phyloP scores from a whole-genome alignment of 2,888 invertebrate genomes.

The Apamea sordens region DNA sequence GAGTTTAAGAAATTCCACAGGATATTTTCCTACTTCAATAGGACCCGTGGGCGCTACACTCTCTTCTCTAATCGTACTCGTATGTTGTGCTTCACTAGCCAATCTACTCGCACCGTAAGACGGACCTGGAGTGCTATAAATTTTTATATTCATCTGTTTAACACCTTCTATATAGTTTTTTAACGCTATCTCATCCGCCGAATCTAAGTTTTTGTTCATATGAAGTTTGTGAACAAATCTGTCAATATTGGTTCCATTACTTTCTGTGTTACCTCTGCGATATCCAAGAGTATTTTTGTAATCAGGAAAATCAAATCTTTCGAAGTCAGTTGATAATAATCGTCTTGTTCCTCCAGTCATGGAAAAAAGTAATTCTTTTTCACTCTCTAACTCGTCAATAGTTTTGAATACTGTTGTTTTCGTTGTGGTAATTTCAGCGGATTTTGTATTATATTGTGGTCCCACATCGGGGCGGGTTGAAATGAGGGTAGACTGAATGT shows the following conservation, averaged over 20 bases:
- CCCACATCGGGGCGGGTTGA: conserved; percentile 8
- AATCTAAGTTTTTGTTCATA: not conserved
- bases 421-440: not conserved
- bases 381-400: not conserved
- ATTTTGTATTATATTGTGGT: not conserved
- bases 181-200: not conserved
- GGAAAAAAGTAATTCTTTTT: not conserved
- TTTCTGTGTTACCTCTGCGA: not conserved
- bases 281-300: not conserved
- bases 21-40: rapidly evolving
- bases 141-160: conserved; percentile 33
- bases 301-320: conserved; percentile 1
- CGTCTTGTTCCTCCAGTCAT: conserved; percentile 53
- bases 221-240: conserved; percentile 25
- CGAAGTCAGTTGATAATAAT: conserved; percentile 55
- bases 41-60: rapidly evolving
- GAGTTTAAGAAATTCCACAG: not conserved
- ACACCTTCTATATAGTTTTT: conserved; percentile 25
- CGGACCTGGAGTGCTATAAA: conserved; percentile 34
- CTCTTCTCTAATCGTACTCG: not conserved
- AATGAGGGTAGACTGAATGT: not conserved
- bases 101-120: not conserved
- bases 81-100: no score
- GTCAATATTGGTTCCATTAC: not conserved
- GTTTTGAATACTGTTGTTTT: not conserved